A percentile compares a stretch with the other conserved stretches of the same genome.
Evolutionary conservation across 2,888 invertebrate genomes (phyloP).

Genomic region (Listrodromus nycthemerus): DNA sequence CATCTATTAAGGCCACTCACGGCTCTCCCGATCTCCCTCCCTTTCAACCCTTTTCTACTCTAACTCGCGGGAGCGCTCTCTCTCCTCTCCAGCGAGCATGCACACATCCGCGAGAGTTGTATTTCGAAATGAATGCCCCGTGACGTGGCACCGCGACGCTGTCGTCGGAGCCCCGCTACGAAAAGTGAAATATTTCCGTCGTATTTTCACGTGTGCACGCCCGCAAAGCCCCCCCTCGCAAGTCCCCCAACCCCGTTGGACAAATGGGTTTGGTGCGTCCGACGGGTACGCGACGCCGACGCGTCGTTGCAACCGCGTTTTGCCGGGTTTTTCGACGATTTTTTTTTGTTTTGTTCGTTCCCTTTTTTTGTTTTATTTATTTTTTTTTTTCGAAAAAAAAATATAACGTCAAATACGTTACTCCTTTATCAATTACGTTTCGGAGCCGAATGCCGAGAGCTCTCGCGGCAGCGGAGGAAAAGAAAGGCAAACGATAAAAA

Average conservation of each 20-base stretch:
- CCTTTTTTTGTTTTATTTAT: conserved; percentile 2
- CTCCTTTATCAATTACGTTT: conserved; percentile 77
- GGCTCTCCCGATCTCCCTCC: conserved; percentile 51
- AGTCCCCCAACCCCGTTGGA: conserved; percentile 59
- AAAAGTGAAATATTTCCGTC: conserved; percentile 84
- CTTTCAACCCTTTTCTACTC: conserved; percentile 34
- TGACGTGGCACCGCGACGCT: conserved; percentile 83
- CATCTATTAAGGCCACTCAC: conserved; percentile 83
- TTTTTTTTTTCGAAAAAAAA: conserved; percentile 62
- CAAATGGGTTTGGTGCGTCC: conserved; percentile 83
- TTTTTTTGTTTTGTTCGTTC: no score
- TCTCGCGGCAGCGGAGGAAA: conserved; percentile 56
- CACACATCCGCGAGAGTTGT: conserved; percentile 70
- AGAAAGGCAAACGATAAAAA: conserved; percentile 60
- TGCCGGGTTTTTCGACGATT: conserved; percentile 37
- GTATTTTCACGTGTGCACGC: conserved; percentile 82
- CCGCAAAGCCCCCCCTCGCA: conserved; percentile 35
- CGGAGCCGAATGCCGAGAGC: conserved; percentile 37
- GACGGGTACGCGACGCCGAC: conserved; percentile 77
- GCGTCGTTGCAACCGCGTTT: conserved; percentile 61
- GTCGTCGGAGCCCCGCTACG: conserved; percentile 82
- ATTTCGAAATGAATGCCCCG: conserved; percentile 83
- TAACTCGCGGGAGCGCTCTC: not conserved
- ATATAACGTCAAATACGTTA: conserved; percentile 77
- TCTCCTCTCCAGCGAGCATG: not conserved